phyloP scores from a whole-genome alignment of 2,888 invertebrate species.

The Maniola hyperantus region DNA sequence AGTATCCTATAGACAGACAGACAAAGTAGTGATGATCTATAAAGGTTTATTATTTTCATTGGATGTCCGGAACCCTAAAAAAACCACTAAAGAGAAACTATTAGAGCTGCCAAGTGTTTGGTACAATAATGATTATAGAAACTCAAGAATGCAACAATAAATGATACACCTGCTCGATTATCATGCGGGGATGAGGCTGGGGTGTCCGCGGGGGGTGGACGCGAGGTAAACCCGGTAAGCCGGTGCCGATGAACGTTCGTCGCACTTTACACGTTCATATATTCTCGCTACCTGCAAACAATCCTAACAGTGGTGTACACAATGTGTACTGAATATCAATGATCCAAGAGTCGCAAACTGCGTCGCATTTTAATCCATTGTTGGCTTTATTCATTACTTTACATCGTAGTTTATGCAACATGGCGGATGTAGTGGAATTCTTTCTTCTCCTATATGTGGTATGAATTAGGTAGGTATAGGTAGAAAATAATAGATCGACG shows the following conservation, averaged over 20 bases:
- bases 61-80: no score
- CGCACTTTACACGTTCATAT: conserved; percentile 32
- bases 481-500: background rate
- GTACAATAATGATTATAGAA: no score
- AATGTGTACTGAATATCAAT: conserved; percentile 39
- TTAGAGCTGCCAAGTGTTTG: no score
- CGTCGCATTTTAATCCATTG: conserved; percentile 34
- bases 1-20: no score
- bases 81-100: no score
- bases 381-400: conserved; percentile 21
- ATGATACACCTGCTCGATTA: conserved; percentile 23
- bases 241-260: conserved; percentile 34
- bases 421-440: conserved; percentile 7
- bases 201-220: conserved; percentile 27
- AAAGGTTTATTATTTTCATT: no score
- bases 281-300: conserved; percentile 33
- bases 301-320: conserved; percentile 26
- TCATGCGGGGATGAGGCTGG: conserved; percentile 26
- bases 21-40: no score
- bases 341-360: conserved; percentile 25
- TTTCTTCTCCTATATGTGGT: conserved; percentile 18
- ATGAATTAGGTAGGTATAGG: conserved; percentile 1
- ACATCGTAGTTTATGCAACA: conserved; percentile 17
- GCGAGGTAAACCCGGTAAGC: conserved; percentile 31
- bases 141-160: conserved; percentile 10